Evolutionary conservation across 2,113 vertebrate genomes (phyloP).

Genomic region (Mungos mungo): DNA sequence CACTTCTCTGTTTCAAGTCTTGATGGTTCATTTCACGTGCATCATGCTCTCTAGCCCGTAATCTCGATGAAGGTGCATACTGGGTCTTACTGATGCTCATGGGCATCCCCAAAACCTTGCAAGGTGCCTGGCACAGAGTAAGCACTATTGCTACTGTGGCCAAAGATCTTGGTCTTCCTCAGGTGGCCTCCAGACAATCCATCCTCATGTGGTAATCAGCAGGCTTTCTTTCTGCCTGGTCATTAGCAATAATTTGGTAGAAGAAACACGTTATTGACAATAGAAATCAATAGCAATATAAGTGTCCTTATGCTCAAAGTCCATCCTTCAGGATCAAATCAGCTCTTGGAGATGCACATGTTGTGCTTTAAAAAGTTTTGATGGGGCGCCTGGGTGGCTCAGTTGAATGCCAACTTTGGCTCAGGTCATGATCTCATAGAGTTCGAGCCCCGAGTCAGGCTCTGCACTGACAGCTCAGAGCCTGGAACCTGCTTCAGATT

Average conservation of each 20-base stretch:
- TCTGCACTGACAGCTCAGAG: neutral
- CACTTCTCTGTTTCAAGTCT: neutral
- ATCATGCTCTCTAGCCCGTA: neutral
- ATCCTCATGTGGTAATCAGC: neutral
- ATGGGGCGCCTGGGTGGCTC: neutral
- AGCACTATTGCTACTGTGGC: neutral
- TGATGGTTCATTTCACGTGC: neutral
- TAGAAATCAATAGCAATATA: neutral
- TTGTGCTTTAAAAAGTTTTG: neutral
- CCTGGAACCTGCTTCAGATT: no score
- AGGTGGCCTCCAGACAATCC: neutral
- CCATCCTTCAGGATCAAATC: neutral
- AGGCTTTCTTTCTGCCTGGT: neutral
- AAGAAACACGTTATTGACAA: neutral
- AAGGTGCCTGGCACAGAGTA: neutral
- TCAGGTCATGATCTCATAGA: neutral
- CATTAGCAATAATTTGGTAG: neutral
- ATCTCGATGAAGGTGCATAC: neutral
- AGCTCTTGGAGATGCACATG: neutral
- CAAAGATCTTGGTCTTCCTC: neutral
- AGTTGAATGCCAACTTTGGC: neutral
- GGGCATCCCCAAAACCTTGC: neutral
- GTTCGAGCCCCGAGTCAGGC: neutral
- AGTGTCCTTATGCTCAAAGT: neutral
- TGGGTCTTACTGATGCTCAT: neutral